These are phyloP conservation scores for Apoderus coryli DNA, from an alignment of 2,888 invertebrate species.

Conservation along the genomic window DNA sequence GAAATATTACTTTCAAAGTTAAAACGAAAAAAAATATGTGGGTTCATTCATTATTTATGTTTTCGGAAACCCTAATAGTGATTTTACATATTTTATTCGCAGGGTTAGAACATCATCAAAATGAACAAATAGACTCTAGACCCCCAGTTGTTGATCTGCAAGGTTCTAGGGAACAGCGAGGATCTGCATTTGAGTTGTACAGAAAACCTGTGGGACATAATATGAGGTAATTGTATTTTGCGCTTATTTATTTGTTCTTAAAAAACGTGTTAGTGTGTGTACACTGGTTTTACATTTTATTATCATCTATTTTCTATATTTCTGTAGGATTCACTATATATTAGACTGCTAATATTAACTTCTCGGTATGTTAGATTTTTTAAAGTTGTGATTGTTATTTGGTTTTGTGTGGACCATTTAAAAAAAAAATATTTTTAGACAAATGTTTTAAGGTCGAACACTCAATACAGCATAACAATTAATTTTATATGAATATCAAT, in stretches of 20 bases:
- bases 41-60: no score
- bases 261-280: constrained; percentile 24
- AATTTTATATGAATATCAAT: no score
- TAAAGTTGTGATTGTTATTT: no score
- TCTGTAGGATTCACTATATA: constrained; percentile 25
- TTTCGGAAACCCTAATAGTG: no score
- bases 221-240: constrained; percentile 62
- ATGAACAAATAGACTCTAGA: constrained; percentile 21
- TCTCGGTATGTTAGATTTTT: constrained; percentile 20
- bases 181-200: constrained; percentile 90
- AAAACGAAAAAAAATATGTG: no score
- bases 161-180: constrained; percentile 77
- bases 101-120: constrained; percentile 22
- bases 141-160: constrained; percentile 48
- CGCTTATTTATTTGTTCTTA: no score
- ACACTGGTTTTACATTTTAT: constrained; percentile 25
- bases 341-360: constrained; percentile 22
- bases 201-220: constrained; percentile 81
- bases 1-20: no score
- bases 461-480: no score
- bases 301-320: constrained; percentile 16
- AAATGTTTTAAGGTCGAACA: no score
- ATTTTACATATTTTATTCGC: no score
- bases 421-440: no score
- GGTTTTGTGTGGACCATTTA: no score